Conservation (phyloP, 2,888 invertebrate genomes). For the Tanaodytes sp. region DNA sequence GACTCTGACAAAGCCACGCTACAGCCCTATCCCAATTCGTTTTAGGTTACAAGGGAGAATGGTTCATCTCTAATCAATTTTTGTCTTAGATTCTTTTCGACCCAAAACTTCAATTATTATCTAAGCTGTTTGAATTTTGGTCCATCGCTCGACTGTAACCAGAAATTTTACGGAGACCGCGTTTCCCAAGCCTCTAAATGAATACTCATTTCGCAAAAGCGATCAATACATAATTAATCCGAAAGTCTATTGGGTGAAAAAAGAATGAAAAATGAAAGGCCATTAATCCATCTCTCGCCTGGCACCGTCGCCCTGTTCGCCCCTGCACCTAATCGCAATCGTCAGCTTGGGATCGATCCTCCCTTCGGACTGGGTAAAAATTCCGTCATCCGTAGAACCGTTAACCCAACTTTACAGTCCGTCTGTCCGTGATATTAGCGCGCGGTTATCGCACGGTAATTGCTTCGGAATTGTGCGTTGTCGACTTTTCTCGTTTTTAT, state of each 20-base stretch:
- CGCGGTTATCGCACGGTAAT: conserved; percentile 44
- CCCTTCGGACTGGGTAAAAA: conserved; percentile 21
- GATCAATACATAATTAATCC: neutral
- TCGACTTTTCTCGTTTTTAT: conserved; percentile 59
- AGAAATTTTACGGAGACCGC: too few relatives aligned
- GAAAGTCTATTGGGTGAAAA: too few relatives aligned
- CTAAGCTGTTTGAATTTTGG: too few relatives aligned
- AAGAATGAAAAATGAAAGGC: too few relatives aligned
- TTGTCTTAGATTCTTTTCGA: too few relatives aligned
- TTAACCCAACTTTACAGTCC: conserved; percentile 30
- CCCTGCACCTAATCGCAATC: conserved; percentile 17
- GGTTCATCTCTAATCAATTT: too few relatives aligned
- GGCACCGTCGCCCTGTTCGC: neutral
- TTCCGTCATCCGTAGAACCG: conserved; percentile 23
- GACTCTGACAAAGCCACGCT: too few relatives aligned
- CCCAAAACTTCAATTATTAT: too few relatives aligned
- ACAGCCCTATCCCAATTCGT: too few relatives aligned
- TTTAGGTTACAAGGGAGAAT: too few relatives aligned
- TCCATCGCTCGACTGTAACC: too few relatives aligned
- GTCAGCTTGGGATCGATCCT: conserved; percentile 44
- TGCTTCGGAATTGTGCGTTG: conserved; percentile 51
- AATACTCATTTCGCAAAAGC: neutral
- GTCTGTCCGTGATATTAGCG: conserved; percentile 44
- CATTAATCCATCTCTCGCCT: conserved; percentile 12
- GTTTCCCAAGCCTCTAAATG: too few relatives aligned